phyloP scores from a whole-genome alignment of 2,113 vertebrate genomes.

The Phylloscopus trochiloides region DNA sequence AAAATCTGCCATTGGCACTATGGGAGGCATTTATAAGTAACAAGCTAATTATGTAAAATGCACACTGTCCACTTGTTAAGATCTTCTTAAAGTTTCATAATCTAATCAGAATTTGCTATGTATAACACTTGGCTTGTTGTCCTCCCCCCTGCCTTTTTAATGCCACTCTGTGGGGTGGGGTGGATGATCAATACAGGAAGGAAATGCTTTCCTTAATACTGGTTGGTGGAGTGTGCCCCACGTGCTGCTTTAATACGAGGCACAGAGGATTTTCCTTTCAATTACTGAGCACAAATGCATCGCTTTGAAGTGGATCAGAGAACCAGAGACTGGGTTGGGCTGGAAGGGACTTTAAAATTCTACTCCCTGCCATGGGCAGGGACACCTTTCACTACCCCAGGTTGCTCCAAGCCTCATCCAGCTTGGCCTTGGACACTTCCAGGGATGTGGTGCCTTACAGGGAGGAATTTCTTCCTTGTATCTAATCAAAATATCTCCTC shows the following conservation, averaged over 20 bases:
- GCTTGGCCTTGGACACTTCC: background rate
- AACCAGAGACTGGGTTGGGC: background rate
- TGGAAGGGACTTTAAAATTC: background rate
- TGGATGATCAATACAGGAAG: constrained; percentile 33
- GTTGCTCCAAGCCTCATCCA: background rate
- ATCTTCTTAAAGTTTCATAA: constrained; percentile 62
- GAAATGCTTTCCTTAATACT: constrained; percentile 25
- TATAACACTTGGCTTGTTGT: constrained; percentile 50
- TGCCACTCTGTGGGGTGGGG: background rate
- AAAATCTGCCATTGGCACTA: constrained; percentile 56
- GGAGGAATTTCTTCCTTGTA: background rate
- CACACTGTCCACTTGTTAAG: constrained; percentile 54
- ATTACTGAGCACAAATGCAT: background rate
- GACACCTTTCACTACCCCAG: background rate
- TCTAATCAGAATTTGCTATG: constrained; percentile 48
- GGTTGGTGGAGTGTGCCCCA: background rate
- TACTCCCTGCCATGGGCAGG: background rate
- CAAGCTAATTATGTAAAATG: constrained; percentile 64
- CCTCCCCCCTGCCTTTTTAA: constrained; percentile 2
- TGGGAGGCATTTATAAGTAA: constrained; percentile 45
- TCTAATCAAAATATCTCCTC: background rate
- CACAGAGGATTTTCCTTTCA: background rate
- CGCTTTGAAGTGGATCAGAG: background rate
- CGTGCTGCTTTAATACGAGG: background rate
- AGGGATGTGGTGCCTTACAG: background rate